These are phyloP conservation scores for Platysternon megacephalum DNA, from an alignment of 2,113 vertebrate genomes.

Conservation along the genomic window DNA sequence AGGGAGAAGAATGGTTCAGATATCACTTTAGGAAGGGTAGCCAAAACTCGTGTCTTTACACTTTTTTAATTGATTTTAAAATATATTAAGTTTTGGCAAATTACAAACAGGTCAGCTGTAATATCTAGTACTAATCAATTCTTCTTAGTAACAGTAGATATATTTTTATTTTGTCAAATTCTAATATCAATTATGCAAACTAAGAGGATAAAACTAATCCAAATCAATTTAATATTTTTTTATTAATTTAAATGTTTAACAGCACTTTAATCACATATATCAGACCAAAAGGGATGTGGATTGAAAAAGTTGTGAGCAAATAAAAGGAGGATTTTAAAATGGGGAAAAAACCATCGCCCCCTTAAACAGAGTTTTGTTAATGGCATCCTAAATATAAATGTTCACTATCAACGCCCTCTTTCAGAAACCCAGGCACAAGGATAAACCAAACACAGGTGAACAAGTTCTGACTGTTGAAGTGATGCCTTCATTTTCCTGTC, in stretches of 20 bases:
- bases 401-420: fast-evolving
- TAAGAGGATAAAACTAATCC: background rate
- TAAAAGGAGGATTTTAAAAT: background rate
- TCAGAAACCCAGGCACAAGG: background rate
- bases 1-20: background rate
- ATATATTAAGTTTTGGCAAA: background rate
- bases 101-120: background rate
- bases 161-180: background rate
- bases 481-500: background rate
- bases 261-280: background rate
- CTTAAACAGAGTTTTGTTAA: background rate
- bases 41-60: background rate
- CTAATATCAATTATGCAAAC: background rate
- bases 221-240: background rate
- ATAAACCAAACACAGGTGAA: background rate
- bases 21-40: background rate
- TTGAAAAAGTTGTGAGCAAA: background rate
- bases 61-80: background rate
- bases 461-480: background rate
- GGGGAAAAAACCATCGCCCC: background rate
- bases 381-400: background rate
- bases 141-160: background rate
- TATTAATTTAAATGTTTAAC: background rate
- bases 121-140: background rate
- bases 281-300: background rate